These are phyloP conservation scores for Lithobates pipiens DNA, from an alignment of 2,797 vertebrate genomes.

Conservation along the genomic window DNA sequence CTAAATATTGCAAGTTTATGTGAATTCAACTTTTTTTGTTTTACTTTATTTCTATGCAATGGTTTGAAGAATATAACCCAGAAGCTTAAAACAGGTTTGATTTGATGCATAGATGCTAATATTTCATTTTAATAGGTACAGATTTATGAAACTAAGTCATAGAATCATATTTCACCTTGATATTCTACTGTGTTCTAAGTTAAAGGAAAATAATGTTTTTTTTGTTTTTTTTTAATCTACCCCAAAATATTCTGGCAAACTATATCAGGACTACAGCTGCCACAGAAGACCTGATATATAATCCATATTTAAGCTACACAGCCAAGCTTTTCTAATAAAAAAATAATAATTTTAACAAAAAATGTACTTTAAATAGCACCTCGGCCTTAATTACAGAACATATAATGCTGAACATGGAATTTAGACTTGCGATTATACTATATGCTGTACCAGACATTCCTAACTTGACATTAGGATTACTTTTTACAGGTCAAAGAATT, in stretches of 20 bases:
- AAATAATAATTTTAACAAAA: background rate
- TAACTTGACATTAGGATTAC: background rate
- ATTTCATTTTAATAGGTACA: conserved; percentile 23
- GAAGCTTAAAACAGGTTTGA: background rate
- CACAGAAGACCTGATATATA: background rate
- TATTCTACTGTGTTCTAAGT: conserved; percentile 1
- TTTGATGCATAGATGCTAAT: conserved; percentile 12
- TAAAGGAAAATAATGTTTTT: background rate
- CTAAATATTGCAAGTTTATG: background rate
- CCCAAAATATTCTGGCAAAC: background rate
- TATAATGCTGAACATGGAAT: background rate
- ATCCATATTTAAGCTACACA: background rate
- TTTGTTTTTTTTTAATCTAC: no score
- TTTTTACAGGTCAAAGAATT: background rate
- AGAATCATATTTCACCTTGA: conserved; percentile 7
- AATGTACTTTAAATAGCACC: background rate
- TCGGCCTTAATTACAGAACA: background rate
- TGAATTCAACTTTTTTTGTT: background rate
- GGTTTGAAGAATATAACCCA: no score
- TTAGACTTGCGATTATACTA: background rate
- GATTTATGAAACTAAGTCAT: background rate
- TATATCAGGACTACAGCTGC: background rate
- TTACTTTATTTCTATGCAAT: background rate
- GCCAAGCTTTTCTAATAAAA: no score
- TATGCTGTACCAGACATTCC: background rate